phyloP scores from a whole-genome alignment of 35 echinoderm and acorn worm genomes.

The Apostichopus japonicus region DNA sequence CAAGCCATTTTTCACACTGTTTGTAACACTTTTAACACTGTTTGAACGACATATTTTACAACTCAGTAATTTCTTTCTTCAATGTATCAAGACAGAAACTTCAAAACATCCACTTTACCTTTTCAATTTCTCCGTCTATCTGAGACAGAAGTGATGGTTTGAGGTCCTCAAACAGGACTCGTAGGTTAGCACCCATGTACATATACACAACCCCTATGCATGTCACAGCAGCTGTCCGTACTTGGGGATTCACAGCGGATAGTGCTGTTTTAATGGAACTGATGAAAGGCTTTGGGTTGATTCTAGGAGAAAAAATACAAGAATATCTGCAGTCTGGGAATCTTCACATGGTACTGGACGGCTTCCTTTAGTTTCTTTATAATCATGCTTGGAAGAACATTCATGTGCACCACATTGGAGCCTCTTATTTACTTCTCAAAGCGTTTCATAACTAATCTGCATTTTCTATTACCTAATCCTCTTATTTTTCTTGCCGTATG shows the following conservation, averaged over 20 bases:
- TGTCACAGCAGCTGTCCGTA: conserved; percentile 70
- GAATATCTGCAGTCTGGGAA: neutral
- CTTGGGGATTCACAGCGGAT: conserved; percentile 84
- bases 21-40: neutral
- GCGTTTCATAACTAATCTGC: too few relatives aligned
- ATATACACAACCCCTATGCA: conserved; percentile 89
- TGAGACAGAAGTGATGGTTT: conserved; percentile 80
- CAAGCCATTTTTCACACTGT: too few relatives aligned
- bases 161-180: conserved; percentile 91
- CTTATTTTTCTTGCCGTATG: too few relatives aligned
- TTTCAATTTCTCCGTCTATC: conserved; percentile 94
- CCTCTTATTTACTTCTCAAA: too few relatives aligned
- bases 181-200: conserved; percentile 92
- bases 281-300: conserved; percentile 78
- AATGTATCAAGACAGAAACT: too few relatives aligned
- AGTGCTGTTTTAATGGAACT: conserved; percentile 83
- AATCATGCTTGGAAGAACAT: too few relatives aligned
- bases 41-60: neutral
- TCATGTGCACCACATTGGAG: too few relatives aligned
- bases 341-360: too few relatives aligned
- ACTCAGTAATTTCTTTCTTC: too few relatives aligned
- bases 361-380: too few relatives aligned
- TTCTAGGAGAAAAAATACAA: conserved; percentile 38
- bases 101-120: conserved; percentile 44
- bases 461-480: too few relatives aligned